Conservation (phyloP, 2,113 vertebrate species). For the Leptocoma aspasia region DNA sequence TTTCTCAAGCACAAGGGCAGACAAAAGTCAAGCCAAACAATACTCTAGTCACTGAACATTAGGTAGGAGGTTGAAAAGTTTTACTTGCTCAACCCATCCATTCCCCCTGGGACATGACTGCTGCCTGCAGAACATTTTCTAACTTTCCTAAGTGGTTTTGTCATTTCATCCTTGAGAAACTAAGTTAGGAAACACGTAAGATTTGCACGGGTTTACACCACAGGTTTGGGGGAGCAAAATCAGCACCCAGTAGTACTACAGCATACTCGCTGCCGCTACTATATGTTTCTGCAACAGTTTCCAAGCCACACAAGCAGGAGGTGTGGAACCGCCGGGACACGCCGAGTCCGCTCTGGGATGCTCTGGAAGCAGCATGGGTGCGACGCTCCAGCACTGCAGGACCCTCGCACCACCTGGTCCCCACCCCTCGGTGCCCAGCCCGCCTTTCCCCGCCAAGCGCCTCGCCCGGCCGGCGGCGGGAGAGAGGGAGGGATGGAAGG, state of each 20-base stretch:
- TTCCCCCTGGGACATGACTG: not conserved
- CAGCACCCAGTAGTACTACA: rapidly evolving
- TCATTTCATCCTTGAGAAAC: not conserved
- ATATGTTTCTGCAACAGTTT: not conserved
- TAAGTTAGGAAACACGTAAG: not conserved
- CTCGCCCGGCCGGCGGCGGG: not conserved
- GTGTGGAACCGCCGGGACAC: not conserved
- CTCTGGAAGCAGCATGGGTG: not conserved
- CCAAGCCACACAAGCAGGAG: not conserved
- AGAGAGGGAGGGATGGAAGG: not conserved
- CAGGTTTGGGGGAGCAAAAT: not conserved
- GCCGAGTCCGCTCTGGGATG: not conserved
- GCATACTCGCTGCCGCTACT: rapidly evolving
- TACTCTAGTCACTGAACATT: rapidly evolving
- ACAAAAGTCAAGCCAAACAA: not conserved
- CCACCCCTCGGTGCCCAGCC: not conserved
- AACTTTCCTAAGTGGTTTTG: not conserved
- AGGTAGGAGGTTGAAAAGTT: not conserved
- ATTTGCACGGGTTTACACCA: not conserved
- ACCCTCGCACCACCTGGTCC: not conserved
- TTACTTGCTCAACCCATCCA: not conserved
- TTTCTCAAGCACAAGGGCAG: not conserved
- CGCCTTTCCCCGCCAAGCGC: not conserved
- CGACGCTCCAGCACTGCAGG: not conserved
- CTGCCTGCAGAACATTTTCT: not conserved